Evolutionary conservation across 2,888 invertebrate genomes (phyloP).

Genomic region (Hemicrepidius hirtus): DNA sequence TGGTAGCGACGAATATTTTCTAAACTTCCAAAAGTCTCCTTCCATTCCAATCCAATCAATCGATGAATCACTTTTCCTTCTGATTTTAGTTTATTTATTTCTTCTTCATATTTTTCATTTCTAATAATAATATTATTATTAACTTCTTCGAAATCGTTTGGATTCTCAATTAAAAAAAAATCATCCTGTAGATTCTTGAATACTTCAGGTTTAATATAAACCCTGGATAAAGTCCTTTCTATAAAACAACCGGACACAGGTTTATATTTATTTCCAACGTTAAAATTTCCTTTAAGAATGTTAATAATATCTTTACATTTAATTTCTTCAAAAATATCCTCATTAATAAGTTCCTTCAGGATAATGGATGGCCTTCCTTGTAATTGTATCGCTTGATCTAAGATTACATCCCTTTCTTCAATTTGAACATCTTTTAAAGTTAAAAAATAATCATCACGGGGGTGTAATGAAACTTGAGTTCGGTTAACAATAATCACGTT

Average conservation of each 20-base stretch:
- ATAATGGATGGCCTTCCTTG: constrained; percentile 1
- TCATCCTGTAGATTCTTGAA: neutral
- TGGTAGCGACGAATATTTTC: neutral
- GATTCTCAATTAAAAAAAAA: constrained; percentile 12
- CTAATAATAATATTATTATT: no score
- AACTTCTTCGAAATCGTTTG: no score
- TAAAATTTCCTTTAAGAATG: constrained; percentile 1
- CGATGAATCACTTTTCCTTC: no score
- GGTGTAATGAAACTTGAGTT: no score
- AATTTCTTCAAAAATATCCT: neutral
- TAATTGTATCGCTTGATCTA: neutral
- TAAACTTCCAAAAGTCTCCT: neutral
- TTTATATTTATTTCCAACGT: neutral
- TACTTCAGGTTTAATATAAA: neutral
- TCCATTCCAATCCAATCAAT: neutral
- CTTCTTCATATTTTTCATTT: no score
- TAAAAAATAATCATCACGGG: no score
- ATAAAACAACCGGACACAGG: neutral
- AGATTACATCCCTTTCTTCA: neutral
- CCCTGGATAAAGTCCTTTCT: neutral
- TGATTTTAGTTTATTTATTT: no score
- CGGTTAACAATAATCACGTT: neutral
- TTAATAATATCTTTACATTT: constrained; percentile 8
- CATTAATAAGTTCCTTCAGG: neutral
- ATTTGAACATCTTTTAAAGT: neutral